phyloP scores from a whole-genome alignment of 2,113 vertebrate genomes.

The Pardalotus punctatus region DNA sequence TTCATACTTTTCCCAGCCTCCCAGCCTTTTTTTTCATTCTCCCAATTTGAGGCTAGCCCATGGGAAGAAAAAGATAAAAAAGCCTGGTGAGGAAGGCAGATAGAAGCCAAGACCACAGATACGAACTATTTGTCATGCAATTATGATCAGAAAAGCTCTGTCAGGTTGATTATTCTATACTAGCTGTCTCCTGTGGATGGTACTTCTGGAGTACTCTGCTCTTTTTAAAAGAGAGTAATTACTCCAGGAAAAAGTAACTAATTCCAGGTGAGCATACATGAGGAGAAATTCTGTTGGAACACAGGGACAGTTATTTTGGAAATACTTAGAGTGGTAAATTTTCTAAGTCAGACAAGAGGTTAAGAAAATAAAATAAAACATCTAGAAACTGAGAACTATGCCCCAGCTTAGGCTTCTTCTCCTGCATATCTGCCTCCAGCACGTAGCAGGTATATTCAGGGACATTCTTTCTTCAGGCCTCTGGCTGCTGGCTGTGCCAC shows the following conservation, averaged over 20 bases:
- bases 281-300: background rate
- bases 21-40: background rate
- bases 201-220: background rate
- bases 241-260: background rate
- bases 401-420: background rate
- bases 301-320: background rate
- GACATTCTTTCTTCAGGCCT: background rate
- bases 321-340: background rate
- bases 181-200: background rate
- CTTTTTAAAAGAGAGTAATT: background rate
- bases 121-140: background rate
- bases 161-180: background rate
- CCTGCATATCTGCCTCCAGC: background rate
- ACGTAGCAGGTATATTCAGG: background rate
- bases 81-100: background rate
- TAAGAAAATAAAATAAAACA: background rate
- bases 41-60: background rate
- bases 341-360: background rate
- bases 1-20: background rate
- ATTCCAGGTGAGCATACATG: background rate
- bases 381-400: background rate
- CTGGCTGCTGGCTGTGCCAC: background rate
- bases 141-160: background rate
- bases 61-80: accelerated
- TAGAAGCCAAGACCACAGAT: background rate